A percentile compares a stretch with the other conserved stretches of the same genome.
Evolutionary conservation across 2,888 invertebrate species (phyloP).

Genomic region (Subacronicta megacephala): DNA sequence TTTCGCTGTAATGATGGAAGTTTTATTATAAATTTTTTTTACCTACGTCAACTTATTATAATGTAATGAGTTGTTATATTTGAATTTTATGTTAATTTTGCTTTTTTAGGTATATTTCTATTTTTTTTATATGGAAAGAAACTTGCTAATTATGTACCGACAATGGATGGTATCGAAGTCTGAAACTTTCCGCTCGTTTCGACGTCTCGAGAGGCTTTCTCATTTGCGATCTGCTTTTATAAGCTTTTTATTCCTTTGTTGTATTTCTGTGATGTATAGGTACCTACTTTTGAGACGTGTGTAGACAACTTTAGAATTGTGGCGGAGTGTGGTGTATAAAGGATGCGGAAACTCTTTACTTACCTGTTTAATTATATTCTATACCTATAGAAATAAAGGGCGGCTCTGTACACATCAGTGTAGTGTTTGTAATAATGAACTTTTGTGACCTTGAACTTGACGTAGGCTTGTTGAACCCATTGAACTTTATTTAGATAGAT

Average conservation of each 20-base stretch:
- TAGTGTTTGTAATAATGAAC: too few species aligned
- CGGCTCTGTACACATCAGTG: too few species aligned
- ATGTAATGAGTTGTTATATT: conserved; percentile 54
- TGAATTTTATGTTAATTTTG: conserved; percentile 39
- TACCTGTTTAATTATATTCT: too few species aligned
- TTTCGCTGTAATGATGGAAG: conserved; percentile 68
- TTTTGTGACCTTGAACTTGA: too few species aligned
- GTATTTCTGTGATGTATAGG: conserved; percentile 21
- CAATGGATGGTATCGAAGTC: conserved; percentile 20
- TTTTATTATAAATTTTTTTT: conserved; percentile 64
- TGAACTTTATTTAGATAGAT: too few species aligned
- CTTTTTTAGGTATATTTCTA: conserved; percentile 20
- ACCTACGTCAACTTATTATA: conserved; percentile 53
- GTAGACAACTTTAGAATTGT: conserved; percentile 14
- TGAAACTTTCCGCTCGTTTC: conserved; percentile 25
- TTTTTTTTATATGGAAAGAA: conserved; percentile 22
- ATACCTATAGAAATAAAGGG: too few species aligned
- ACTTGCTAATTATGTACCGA: conserved; percentile 29
- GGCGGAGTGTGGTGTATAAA: not conserved
- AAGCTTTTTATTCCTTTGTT: conserved; percentile 30
- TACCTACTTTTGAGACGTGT: conserved; percentile 23
- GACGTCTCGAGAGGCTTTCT: conserved; percentile 39
- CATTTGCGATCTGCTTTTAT: conserved; percentile 38
- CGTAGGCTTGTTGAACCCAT: too few species aligned
- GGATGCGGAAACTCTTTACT: not conserved